These are phyloP conservation scores for Metallyticus violacea DNA, from an alignment of 2,888 invertebrate species.

Conservation along the genomic window DNA sequence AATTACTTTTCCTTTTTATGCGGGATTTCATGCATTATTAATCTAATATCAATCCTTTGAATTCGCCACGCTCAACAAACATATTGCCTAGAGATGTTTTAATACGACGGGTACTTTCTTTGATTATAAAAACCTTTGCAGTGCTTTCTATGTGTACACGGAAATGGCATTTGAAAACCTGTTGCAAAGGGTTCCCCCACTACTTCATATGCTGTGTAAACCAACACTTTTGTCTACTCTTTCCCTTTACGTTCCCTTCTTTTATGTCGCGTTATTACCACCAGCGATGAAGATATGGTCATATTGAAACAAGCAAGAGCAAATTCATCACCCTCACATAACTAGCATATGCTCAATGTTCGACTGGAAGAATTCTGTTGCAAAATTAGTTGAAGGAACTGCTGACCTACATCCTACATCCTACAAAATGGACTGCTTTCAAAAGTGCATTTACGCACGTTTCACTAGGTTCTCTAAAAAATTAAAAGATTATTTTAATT, in stretches of 20 bases:
- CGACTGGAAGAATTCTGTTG: background rate
- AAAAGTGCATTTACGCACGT: too few species aligned
- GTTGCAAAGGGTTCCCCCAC: background rate
- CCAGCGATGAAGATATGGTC: background rate
- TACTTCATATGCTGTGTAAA: background rate
- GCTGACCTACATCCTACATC: too few species aligned
- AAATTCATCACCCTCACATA: background rate
- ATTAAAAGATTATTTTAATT: too few species aligned
- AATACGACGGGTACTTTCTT: background rate
- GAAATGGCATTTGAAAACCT: background rate
- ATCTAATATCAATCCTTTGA: background rate
- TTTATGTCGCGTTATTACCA: background rate
- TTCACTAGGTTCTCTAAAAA: too few species aligned
- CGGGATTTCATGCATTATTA: background rate
- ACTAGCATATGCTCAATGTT: background rate
- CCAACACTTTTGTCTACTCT: background rate
- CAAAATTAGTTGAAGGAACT: too few species aligned
- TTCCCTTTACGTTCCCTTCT: background rate
- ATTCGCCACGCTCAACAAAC: too few species aligned
- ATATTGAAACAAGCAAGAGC: background rate
- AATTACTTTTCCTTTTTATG: background rate
- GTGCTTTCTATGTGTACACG: background rate
- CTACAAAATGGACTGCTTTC: too few species aligned
- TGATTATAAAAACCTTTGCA: background rate
- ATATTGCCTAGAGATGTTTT: background rate